Base-by-base conservation (phyloP, 1,140 invertebrate species). In the Drosophila nebulosa region DNA sequence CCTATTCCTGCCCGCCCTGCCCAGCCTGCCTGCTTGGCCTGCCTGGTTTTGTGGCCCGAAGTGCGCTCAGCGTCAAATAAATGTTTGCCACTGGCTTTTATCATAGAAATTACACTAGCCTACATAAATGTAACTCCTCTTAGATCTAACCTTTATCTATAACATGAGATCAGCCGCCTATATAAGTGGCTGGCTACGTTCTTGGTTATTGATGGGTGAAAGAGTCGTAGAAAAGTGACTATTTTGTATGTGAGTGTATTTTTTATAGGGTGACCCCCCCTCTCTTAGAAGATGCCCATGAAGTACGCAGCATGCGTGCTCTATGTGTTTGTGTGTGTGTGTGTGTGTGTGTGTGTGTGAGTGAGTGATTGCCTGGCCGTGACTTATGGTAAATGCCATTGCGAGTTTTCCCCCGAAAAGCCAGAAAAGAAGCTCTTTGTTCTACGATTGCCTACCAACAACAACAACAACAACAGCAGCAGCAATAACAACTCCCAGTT, bases 331-430 rank as follows among this genome's bases (percentile, higher is more conserved):
- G 4, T 42, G 39, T 21, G 39, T 21, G 16, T 46, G 52, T 50
- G 39, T 22, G 51, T 39, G 24, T 16, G 30, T 42, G 39, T 30
- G 21, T 62, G 36, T 52, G 32, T 51, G 30, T 67, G 60, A 35
- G 52, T 51, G 68, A 73, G 58, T 69, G 71, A 70, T 69, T 77
- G 81, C 74, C 80, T 86, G 81, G 36, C 68, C 64, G 64, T 85
- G 81, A 86, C 80, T 86, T 86, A 60, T 66, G 64, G 50, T 64
- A 65, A 74, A 74, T 78, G 52, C 64, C 53, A 64, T 56, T 66
- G 73, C 71, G 65, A n/a, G n/a, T n/a, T 72, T 64, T 72, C 42
- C 27, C 27, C 35, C 16, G 27, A 51, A 4, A 18, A 65, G 51
- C 36, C 9, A 32, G 30, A 67, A 74, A 74, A 68, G 50, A 57